Evolutionary conservation across 2,113 vertebrate genomes (phyloP).

Genomic region (Psephotus haematonotus): DNA sequence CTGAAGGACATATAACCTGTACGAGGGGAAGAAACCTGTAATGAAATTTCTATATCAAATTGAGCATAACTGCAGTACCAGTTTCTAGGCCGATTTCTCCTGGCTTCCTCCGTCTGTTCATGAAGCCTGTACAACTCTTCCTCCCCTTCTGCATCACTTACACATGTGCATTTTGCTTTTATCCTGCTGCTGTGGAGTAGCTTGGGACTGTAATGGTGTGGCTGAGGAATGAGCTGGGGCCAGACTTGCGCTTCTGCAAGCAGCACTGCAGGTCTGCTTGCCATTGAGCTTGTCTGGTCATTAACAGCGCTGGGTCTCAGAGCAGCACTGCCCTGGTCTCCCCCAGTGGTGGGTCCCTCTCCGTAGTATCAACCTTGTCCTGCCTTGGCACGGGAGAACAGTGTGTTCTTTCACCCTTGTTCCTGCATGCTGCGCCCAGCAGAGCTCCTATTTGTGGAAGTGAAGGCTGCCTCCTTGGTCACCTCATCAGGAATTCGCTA

Average conservation of each 20-base stretch:
- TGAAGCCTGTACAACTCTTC: background rate
- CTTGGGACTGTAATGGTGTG: background rate
- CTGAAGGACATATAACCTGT: background rate
- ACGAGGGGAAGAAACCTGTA: background rate
- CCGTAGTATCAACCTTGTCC: background rate
- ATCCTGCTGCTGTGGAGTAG: background rate
- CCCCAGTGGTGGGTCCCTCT: background rate
- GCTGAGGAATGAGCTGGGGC: background rate
- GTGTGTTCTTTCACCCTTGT: fast-evolving
- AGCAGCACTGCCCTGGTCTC: background rate
- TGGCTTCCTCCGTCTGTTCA: background rate
- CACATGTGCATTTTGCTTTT: background rate
- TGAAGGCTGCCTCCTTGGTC: background rate
- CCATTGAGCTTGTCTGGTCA: background rate
- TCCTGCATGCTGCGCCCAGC: background rate
- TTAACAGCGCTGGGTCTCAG: background rate
- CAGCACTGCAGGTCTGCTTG: background rate
- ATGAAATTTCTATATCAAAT: background rate
- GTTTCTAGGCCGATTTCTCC: background rate
- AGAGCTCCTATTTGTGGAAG: background rate
- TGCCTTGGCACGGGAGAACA: background rate
- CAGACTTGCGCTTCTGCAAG: background rate
- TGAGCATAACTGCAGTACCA: background rate
- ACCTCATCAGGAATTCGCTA: background rate
- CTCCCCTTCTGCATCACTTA: background rate